These are phyloP conservation scores for Drosophila pectinifera DNA, from an alignment of 1,140 invertebrate species.

Conservation along the genomic window DNA sequence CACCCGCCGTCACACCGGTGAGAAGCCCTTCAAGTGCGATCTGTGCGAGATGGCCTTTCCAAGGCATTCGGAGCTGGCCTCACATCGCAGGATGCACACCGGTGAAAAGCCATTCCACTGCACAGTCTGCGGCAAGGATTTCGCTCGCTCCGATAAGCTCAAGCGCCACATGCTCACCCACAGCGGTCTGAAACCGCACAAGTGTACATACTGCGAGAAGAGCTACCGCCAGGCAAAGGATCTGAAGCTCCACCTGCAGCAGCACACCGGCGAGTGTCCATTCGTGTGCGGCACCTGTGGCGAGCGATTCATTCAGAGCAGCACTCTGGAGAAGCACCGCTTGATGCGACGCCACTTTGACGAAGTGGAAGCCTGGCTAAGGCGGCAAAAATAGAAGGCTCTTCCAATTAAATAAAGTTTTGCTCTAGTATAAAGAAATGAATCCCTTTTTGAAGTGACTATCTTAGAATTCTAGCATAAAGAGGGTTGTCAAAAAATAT, in stretches of 20 bases:
- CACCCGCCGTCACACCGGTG: slow-evolving; percentile 85
- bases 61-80: slow-evolving; percentile 64
- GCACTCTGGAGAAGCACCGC: slow-evolving; percentile 68
- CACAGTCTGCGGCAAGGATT: slow-evolving; percentile 74
- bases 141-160: slow-evolving; percentile 70
- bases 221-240: slow-evolving; percentile 74
- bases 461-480: neutral
- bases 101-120: slow-evolving; percentile 73
- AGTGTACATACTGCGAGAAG: slow-evolving; percentile 74
- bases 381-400: slow-evolving; percentile 24
- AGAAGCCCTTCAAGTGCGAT: slow-evolving; percentile 77
- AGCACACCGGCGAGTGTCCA: slow-evolving; percentile 69
- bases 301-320: slow-evolving; percentile 71
- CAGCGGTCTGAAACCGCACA: slow-evolving; percentile 70
- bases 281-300: slow-evolving; percentile 72
- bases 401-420: slow-evolving; percentile 22
- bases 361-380: slow-evolving; percentile 56
- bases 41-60: slow-evolving; percentile 76
- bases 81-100: slow-evolving; percentile 69
- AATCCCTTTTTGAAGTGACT: neutral
- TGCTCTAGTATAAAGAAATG: slow-evolving; percentile 11
- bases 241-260: slow-evolving; percentile 67
- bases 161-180: slow-evolving; percentile 73
- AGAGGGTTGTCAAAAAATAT: neutral
- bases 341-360: slow-evolving; percentile 75